Conservation (phyloP, 2,113 vertebrate genomes). For the Serinus canaria region DNA sequence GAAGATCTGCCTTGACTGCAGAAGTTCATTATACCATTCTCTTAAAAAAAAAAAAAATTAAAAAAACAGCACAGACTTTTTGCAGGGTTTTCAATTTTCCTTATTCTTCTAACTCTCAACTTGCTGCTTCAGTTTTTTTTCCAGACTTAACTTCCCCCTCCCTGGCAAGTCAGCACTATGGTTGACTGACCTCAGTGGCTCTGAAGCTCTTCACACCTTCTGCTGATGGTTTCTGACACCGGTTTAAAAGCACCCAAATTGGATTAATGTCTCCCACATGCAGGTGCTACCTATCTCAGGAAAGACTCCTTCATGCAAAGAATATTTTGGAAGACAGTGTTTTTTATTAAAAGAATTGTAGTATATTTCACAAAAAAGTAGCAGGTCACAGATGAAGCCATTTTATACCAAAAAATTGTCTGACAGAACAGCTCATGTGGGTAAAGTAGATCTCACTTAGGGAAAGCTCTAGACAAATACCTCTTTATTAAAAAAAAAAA, state of each 20-base stretch:
- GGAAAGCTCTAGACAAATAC: background rate
- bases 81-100: background rate
- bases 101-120: background rate
- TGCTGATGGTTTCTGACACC: background rate
- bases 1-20: background rate
- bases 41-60: background rate
- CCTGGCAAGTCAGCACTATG: too few species aligned
- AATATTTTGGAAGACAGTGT: background rate
- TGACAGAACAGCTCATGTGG: background rate
- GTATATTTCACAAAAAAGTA: background rate
- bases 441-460: background rate
- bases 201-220: background rate
- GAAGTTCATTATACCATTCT: background rate
- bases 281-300: background rate
- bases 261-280: background rate
- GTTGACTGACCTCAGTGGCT: background rate
- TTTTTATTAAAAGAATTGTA: background rate
- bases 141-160: background rate
- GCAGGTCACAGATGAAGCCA: background rate
- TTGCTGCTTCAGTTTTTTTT: background rate
- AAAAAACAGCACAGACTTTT: background rate
- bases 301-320: background rate
- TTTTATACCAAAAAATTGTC: background rate
- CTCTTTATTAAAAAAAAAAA: background rate
- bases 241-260: background rate